These are phyloP conservation scores for Erithacus rubecula DNA, from an alignment of 2,797 vertebrate species.

Conservation along the genomic window DNA sequence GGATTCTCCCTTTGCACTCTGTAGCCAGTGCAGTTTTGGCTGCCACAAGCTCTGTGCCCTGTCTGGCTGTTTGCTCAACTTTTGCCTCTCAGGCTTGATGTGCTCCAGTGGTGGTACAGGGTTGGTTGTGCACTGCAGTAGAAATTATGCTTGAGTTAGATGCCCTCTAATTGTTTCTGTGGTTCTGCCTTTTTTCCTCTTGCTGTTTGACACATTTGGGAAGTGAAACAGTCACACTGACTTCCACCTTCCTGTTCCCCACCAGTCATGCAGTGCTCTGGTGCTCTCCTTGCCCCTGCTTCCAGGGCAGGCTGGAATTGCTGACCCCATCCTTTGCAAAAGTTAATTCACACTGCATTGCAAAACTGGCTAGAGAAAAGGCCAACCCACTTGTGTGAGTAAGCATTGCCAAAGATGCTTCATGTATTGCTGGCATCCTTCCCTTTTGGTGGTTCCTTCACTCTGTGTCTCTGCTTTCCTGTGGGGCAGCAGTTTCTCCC, in stretches of 20 bases:
- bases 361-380: neutral
- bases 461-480: neutral
- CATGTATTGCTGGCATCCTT: neutral
- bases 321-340: neutral
- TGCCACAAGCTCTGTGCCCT: neutral
- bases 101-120: fast-evolving
- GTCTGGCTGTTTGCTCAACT: neutral
- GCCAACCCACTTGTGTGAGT: neutral
- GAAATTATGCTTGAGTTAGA: neutral
- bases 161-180: neutral
- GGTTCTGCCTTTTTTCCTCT: neutral
- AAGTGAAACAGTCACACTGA: neutral
- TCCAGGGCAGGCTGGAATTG: neutral
- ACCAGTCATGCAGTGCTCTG: neutral
- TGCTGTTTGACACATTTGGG: neutral
- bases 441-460: neutral
- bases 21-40: neutral
- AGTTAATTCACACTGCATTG: neutral
- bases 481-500: neutral
- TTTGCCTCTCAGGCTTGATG: neutral
- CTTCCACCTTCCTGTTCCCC: neutral
- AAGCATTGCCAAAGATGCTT: neutral
- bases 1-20: neutral
- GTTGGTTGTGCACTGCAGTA: neutral
- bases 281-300: neutral